Base-by-base conservation (phyloP, 2,888 invertebrate species). In the Tetropium fuscum region DNA sequence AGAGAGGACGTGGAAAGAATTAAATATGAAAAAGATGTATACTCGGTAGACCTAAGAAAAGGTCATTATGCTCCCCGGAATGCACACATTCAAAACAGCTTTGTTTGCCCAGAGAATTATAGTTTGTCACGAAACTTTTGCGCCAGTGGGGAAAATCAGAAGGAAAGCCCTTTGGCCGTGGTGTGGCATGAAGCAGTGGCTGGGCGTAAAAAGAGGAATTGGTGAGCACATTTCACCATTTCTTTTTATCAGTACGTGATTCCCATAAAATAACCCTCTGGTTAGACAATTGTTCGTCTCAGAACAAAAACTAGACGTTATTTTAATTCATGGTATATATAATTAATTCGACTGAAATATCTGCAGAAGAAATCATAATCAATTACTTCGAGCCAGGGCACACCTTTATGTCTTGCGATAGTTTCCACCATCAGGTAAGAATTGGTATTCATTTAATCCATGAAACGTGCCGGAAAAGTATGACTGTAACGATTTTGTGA, bases 181-280 rank as follows among this genome's bases (percentile, higher is more conserved):
- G 22, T 22, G 22, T 32, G 32, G 32, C 32, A 32, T 32, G 10
- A 32, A 32, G 32, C 32, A 32, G 32, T 32, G 32, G 32, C 10
- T 32, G 32, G 32, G 32, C 32, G 32, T 32, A 32, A 32, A 32
- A 32, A 32, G 10, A n/a, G 32, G 32, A 32, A 32, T 32, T 32
- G 32, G 32, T 32, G 32, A 32, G 32, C 32, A 32, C 32, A 32
- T 32, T 32, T 32, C 32, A 32, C n/a, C 32, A 32, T 32, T 32
- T 32, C 22, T 32, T 32, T 32, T 32, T 32, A 32, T 32, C 32
- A 32, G 32, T 10, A 32, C 32, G 32, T 32, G 32, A 32, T 32
- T 32, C 32, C 32, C 4, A 8, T 32, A 32, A 32, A 32, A 32
- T 32, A n/a, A 32, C 7, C 10, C n/a, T 32, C 32, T 32, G 32